These are phyloP conservation scores for Goniozus legneri DNA, from an alignment of 1,140 invertebrate species.

Conservation along the genomic window DNA sequence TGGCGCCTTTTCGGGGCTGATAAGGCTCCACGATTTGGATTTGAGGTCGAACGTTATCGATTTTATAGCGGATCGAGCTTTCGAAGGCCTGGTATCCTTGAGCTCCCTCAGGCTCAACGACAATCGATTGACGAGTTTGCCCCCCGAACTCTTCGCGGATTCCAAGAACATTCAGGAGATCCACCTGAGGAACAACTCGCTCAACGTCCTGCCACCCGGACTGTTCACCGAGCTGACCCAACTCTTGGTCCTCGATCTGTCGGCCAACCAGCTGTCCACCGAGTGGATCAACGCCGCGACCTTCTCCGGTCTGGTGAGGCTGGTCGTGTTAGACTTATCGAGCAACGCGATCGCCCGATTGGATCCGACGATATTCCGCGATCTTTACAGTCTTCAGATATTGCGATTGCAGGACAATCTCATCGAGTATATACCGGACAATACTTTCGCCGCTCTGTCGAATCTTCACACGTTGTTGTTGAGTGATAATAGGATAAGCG, in stretches of 20 bases:
- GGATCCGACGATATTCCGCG: constrained; percentile 75
- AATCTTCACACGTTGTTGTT: constrained; percentile 83
- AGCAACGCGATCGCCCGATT: constrained; percentile 76
- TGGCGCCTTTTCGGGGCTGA: constrained; percentile 70
- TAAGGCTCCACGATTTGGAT: constrained; percentile 60
- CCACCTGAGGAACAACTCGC: constrained; percentile 81
- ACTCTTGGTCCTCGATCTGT: constrained; percentile 77
- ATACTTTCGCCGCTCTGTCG: constrained; percentile 75
- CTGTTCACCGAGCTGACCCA: constrained; percentile 79
- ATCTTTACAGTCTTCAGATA: constrained; percentile 77
- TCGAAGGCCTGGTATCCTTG: constrained; percentile 75
- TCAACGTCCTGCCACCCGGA: constrained; percentile 80
- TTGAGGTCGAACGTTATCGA: constrained; percentile 67
- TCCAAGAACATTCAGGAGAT: constrained; percentile 78
- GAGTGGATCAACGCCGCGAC: constrained; percentile 87
- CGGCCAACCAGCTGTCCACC: constrained; percentile 79
- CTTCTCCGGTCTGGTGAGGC: constrained; percentile 75
- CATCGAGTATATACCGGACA: constrained; percentile 75
- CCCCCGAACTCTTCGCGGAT: constrained; percentile 78
- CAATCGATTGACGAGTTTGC: constrained; percentile 77
- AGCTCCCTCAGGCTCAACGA: constrained; percentile 75
- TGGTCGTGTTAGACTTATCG: constrained; percentile 79
- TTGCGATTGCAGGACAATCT: constrained; percentile 79
- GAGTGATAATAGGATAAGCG: constrained; percentile 79
- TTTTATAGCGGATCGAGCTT: constrained; percentile 75